These are phyloP conservation scores for Tetragonula clypearis DNA, from an alignment of 1,140 invertebrate genomes.

Conservation along the genomic window DNA sequence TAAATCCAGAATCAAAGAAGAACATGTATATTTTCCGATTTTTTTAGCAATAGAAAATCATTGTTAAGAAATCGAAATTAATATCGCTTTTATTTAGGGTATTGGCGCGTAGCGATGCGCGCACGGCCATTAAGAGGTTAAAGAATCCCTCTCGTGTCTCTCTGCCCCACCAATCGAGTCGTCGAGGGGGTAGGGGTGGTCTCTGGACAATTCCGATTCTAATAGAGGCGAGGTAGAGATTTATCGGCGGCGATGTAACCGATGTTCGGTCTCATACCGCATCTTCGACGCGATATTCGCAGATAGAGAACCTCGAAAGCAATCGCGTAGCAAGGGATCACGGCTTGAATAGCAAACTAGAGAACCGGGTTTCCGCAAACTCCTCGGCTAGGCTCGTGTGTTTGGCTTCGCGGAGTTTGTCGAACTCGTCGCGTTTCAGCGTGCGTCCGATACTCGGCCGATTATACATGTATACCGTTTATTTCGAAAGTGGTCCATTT, in stretches of 20 bases:
- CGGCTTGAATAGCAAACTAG: constrained; percentile 65
- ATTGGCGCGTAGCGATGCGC: too few relatives aligned
- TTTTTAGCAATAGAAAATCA: too few relatives aligned
- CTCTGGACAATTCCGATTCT: constrained; percentile 22
- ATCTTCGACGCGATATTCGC: constrained; percentile 51
- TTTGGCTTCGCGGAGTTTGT: constrained; percentile 30
- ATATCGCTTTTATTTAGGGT: too few relatives aligned
- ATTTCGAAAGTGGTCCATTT: too few relatives aligned
- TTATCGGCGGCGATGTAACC: constrained; percentile 64
- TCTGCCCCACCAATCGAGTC: too few relatives aligned
- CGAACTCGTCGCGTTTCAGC: constrained; percentile 26
- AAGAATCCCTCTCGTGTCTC: too few relatives aligned
- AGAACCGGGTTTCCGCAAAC: constrained; percentile 15
- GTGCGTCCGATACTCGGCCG: too few relatives aligned
- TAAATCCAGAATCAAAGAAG: too few relatives aligned
- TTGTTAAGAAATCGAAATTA: too few relatives aligned
- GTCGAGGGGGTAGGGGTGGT: neutral
- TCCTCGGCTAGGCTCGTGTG: constrained; percentile 11
- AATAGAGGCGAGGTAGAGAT: constrained; percentile 63
- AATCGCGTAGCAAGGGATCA: constrained; percentile 54
- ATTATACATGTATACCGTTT: too few relatives aligned
- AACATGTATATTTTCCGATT: too few relatives aligned
- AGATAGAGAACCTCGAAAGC: constrained; percentile 63
- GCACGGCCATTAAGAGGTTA: too few relatives aligned
- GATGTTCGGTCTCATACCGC: constrained; percentile 43